Percentiles rank a stretch among this genome's conserved stretches.
phyloP scores from a whole-genome alignment of 2,113 vertebrate genomes.

The Heterotilapia buettikoferi region DNA sequence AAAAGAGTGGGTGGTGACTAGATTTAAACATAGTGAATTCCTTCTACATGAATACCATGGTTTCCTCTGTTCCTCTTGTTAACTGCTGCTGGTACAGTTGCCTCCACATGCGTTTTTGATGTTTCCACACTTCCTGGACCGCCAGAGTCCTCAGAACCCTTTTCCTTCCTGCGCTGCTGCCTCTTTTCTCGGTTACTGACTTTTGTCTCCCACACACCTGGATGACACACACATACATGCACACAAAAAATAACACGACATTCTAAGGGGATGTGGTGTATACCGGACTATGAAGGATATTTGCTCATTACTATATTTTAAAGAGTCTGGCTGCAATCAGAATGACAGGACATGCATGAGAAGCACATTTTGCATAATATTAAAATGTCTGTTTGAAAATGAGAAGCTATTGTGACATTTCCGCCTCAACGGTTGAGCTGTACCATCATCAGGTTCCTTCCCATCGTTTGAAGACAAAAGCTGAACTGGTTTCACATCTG shows the following conservation, averaged over 20 bases:
- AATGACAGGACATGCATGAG: not conserved
- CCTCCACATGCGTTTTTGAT: slow-evolving; percentile 55
- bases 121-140: slow-evolving; percentile 67
- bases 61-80: slow-evolving; percentile 86
- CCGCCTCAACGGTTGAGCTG: not conserved
- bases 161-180: slow-evolving; percentile 91
- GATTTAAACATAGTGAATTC: not conserved
- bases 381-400: not conserved
- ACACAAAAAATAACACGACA: not conserved
- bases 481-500: slow-evolving; percentile 79
- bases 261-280: not conserved
- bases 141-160: slow-evolving; percentile 80
- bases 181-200: slow-evolving; percentile 94
- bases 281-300: not conserved
- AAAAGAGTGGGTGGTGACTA: not conserved
- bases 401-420: not conserved
- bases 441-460: slow-evolving; percentile 92
- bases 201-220: slow-evolving; percentile 95
- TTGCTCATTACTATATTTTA: not conserved
- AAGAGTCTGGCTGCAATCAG: not conserved
- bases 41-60: not conserved
- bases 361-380: not conserved
- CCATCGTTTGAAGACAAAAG: slow-evolving; percentile 73
- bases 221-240: not conserved
- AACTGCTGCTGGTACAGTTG: slow-evolving; percentile 59